phyloP scores from a whole-genome alignment of 1,140 invertebrate genomes.

The Octopus bimaculoides region DNA sequence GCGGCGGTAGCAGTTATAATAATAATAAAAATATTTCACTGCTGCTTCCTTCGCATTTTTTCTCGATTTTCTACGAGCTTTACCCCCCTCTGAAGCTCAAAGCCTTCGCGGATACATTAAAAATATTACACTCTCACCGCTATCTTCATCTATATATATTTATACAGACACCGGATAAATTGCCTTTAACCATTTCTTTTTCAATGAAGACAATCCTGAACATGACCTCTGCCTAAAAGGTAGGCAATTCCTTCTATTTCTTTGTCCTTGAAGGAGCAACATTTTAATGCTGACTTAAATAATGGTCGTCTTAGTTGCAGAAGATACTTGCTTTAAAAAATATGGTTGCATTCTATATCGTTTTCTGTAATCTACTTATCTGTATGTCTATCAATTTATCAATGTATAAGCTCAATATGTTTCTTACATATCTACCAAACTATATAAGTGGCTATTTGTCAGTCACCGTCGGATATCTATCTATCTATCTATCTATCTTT shows the following conservation, averaged over 20 bases:
- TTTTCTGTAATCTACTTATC: too few species aligned
- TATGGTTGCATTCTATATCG: background rate
- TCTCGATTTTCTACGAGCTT: background rate
- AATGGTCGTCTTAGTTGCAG: background rate
- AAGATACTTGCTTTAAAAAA: background rate
- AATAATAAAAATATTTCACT: background rate
- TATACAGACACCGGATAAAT: background rate
- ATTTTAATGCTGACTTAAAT: background rate
- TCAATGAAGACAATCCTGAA: too few species aligned
- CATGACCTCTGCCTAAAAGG: too few species aligned
- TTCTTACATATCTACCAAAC: too few species aligned
- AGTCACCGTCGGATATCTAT: too few species aligned
- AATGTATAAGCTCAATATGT: too few species aligned
- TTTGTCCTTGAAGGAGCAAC: too few species aligned
- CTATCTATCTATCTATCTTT: too few species aligned
- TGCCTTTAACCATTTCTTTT: background rate
- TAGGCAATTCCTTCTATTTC: too few species aligned
- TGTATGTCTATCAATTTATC: too few species aligned
- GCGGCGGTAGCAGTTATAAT: background rate
- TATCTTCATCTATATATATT: constrained; percentile 12
- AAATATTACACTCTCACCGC: background rate
- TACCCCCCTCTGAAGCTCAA: background rate
- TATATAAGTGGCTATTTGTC: too few species aligned
- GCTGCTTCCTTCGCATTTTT: background rate
- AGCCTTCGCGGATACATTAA: background rate